Evolutionary conservation across 2,888 invertebrate genomes (phyloP), one percentile per base, ranked within the genome.

Genomic region (Drosophila parthenogenetica): DNA sequence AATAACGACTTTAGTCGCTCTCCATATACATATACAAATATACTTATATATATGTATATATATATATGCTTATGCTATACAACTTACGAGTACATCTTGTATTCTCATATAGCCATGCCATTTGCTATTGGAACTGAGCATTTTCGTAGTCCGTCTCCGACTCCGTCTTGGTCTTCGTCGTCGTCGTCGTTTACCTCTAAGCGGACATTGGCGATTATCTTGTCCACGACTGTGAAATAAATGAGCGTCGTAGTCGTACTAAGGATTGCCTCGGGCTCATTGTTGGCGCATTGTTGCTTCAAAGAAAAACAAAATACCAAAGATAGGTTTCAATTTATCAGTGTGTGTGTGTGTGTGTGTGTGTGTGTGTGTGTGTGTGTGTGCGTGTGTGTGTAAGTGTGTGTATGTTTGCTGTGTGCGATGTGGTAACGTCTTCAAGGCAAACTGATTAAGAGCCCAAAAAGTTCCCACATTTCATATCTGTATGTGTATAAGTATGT

Each of bases 121-220:
- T 73, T 61, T 69, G 61, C 64, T 62, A 64, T 67, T 77, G 73
- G 49, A 60, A 48, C 77, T 72, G 63, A 72, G 49, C 72, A 77
- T 40, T 74, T 73, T 69, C 61, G 42, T 48, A 48, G 32, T 32
- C 59, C 46, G 16, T 61, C 49, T 14, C 5, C 25, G n/a, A 22
- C 45, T 35, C 16, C 40, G 32, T 40, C 62, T 49, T 70, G 54
- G 55, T 51, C 51, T 25, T 54, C 69, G 17, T 43, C 71, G 14
- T 45, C 50, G 17, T 67, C 63, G 45, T 57, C 46, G 65, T 85
- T 69, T 87, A 75, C 79, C 87, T 84, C 78, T 77, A 86, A 89
- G 87, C 89, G 85, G 85, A 86, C 85, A 86, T 86, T 89, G 85
- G 87, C 85, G 85, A 86, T 86, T 86, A 86, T 86, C 89, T 86